Conservation (phyloP, 2,888 invertebrate species). For the Archips xylosteana region DNA sequence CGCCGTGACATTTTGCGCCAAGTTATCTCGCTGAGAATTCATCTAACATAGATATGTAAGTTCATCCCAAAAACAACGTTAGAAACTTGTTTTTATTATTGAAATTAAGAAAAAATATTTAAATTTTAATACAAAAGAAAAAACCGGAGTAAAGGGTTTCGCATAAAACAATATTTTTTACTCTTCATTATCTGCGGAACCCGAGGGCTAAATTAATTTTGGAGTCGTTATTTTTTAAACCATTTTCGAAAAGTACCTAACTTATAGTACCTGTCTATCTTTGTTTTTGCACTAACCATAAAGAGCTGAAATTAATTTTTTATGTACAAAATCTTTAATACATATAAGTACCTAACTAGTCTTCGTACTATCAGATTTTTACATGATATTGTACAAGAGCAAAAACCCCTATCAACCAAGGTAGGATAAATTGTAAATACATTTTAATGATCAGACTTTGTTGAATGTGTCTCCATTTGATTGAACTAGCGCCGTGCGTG, state of each 20-base stretch:
- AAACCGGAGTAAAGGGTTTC: background rate
- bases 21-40: background rate
- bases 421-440: too few relatives aligned
- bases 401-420: too few relatives aligned
- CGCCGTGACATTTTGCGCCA: conserved; percentile 8
- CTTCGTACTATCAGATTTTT: too few relatives aligned
- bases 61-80: background rate
- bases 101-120: background rate
- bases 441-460: too few relatives aligned
- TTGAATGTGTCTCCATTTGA: too few relatives aligned
- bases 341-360: too few relatives aligned
- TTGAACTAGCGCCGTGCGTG: too few relatives aligned
- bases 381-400: too few relatives aligned
- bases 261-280: background rate
- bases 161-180: background rate
- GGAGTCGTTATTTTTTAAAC: background rate
- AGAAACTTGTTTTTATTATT: background rate
- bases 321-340: too few relatives aligned
- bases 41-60: background rate
- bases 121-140: background rate
- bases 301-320: too few relatives aligned
- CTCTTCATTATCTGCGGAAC: background rate
- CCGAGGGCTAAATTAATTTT: background rate
- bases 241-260: background rate
- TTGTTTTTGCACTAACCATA: background rate